Evolutionary conservation across 2,113 vertebrate species (phyloP).

Genomic region (Stomatorhinus ivindoensis): DNA sequence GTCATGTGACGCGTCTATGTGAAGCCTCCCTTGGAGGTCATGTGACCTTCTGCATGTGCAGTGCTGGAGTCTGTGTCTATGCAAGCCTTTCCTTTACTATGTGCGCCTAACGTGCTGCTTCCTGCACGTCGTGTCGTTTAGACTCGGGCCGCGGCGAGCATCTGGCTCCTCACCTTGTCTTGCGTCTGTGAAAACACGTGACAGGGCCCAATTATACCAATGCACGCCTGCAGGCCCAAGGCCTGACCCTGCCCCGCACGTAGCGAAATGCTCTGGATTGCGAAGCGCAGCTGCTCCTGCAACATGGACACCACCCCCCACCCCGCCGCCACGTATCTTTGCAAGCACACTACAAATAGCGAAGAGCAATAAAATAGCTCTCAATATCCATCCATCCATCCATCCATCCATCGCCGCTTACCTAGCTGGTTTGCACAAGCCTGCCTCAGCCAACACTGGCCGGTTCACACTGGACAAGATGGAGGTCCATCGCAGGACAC

Average conservation of each 20-base stretch:
- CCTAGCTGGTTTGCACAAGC: not conserved
- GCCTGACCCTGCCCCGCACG: conserved; percentile 11
- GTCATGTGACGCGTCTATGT: not conserved
- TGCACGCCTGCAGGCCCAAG: not conserved
- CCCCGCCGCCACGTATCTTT: not conserved
- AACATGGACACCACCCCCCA: not conserved
- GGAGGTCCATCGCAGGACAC: not conserved
- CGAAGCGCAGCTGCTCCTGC: not conserved
- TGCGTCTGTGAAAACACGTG: conserved; percentile 69
- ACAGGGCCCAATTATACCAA: conserved; percentile 57
- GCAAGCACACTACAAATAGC: conserved; percentile 26
- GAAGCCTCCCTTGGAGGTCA: not conserved
- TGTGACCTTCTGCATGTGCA: not conserved
- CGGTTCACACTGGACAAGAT: not conserved
- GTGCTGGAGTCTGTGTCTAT: not conserved
- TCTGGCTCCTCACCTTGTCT: conserved; percentile 69
- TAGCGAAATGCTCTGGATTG: not conserved
- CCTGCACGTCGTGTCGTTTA: conserved; percentile 24
- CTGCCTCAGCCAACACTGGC: not conserved
- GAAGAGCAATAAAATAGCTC: conserved; percentile 21
- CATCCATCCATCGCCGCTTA: not conserved
- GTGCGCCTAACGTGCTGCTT: not conserved
- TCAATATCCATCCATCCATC: not conserved
- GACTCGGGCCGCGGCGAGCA: conserved; percentile 49
- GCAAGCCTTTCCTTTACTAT: not conserved